Evolutionary conservation across 37 sponge, comb jelly and placozoan genomes (phyloP), one percentile per base, ranked within the genome.

Genomic region (Agelas oroides): DNA sequence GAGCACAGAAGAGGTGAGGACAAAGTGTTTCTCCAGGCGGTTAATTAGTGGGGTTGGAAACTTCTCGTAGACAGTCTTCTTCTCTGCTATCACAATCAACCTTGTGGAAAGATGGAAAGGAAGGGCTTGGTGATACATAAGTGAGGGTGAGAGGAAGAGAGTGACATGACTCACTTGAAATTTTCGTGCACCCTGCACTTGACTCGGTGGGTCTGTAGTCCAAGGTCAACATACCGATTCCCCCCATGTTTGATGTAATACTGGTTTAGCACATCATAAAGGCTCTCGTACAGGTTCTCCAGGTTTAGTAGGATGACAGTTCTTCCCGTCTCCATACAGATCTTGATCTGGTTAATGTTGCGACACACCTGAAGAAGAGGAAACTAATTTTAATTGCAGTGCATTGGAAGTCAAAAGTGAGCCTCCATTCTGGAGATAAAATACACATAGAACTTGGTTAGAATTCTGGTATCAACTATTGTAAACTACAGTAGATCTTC

Each of bases 191-290:
- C 96, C 77, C 94, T 70, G 84, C 94, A 96, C 59, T 88, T 91
- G 56, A 96, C 90, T 36, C 93, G 67, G 77, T 96, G 96, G 20
- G 94, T 88, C 71, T 93, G 93, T 2, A 96, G 89, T 17, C 93
- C 96, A 24, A 96, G 86, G 67, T 96, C 96, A 40, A 96, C 96
- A 85, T 93, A 96, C 52, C 94, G 80, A 41, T 78, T 86, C 24
- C 75, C 89, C 38, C 46, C 66, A 58, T 72, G 54, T 16, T 88
- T 30, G 52, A 87, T 94, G 83, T 94, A 94, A 35, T 94, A 94
- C 92, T 97, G 97, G 57, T 97, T 97, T 15, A 97, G 87, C 21
- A 90, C 93, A 74, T 97, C 97, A 82, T 97, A 97, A 39, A 97
- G 79, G 77, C 97, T 97, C 83, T 97, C 97, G 76, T 97, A 97